A percentile compares a stretch with the other conserved stretches of the same genome.
phyloP scores from a whole-genome alignment of 2,888 invertebrate species.

The Hirudinaria manillensis region DNA sequence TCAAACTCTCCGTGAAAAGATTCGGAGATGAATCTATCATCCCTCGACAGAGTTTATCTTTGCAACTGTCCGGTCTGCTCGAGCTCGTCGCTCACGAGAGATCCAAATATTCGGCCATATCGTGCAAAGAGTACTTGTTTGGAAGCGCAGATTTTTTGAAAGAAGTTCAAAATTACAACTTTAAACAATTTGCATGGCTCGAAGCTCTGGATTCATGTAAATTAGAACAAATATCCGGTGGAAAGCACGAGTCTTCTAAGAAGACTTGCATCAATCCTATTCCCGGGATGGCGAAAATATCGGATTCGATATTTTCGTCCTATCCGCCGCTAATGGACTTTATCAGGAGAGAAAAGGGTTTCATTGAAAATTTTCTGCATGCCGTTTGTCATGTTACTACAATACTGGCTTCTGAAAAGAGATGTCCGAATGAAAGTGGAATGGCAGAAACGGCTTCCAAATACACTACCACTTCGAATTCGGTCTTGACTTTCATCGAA shows the following conservation, averaged over 20 bases:
- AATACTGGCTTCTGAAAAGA: conserved; percentile 45
- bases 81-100: conserved; percentile 49
- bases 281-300: background rate
- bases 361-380: conserved; percentile 49
- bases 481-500: background rate
- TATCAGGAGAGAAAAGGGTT: conserved; percentile 47
- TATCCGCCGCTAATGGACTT: conserved; percentile 48
- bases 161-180: conserved; percentile 41
- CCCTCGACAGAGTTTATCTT: conserved; percentile 36
- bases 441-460: background rate
- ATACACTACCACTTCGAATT: background rate
- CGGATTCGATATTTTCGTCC: conserved; percentile 42
- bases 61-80: conserved; percentile 47
- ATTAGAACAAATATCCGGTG: background rate
- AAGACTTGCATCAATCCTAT: background rate
- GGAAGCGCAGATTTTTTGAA: conserved; percentile 46
- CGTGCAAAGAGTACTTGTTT: conserved; percentile 50
- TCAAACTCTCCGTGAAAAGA: conserved; percentile 15
- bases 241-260: background rate
- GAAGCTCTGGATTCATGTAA: background rate
- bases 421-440: background rate
- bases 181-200: conserved; percentile 43
- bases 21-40: background rate
- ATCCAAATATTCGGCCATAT: conserved; percentile 48
- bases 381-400: conserved; percentile 51